Evolutionary conservation across 2,797 vertebrate genomes (phyloP).

Genomic region (Fratercula arctica): DNA sequence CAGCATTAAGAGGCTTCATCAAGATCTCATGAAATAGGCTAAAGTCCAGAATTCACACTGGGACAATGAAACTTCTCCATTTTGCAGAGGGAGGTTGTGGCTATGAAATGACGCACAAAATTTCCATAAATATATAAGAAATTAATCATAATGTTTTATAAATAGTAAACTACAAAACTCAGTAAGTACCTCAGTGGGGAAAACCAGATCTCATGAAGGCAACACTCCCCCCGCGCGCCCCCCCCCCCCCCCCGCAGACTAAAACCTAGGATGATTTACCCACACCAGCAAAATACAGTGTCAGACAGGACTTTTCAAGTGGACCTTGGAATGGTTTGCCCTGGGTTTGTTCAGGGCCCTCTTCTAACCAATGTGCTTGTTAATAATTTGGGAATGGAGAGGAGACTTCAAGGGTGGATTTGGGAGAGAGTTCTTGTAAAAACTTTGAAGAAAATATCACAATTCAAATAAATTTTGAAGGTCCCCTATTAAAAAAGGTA

Average conservation of each 20-base stretch:
- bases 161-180: neutral
- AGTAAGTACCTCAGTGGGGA: neutral
- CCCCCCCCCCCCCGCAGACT: fast-evolving
- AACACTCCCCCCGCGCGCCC: fast-evolving
- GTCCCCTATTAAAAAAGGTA: neutral
- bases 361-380: neutral
- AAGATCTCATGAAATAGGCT: neutral
- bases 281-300: neutral
- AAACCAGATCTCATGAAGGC: neutral
- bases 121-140: neutral
- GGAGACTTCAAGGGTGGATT: neutral
- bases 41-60: neutral
- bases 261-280: neutral
- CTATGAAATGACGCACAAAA: neutral
- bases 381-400: neutral
- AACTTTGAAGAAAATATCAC: neutral
- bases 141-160: neutral
- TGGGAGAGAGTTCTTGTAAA: neutral
- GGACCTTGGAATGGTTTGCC: neutral
- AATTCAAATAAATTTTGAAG: neutral
- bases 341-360: neutral
- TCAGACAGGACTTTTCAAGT: neutral
- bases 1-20: neutral
- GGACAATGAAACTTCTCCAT: neutral
- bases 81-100: neutral